A percentile compares a stretch with the other conserved stretches of the same genome.
Evolutionary conservation across 2,888 invertebrate species (phyloP).

Genomic region (Heliconius ismenius): DNA sequence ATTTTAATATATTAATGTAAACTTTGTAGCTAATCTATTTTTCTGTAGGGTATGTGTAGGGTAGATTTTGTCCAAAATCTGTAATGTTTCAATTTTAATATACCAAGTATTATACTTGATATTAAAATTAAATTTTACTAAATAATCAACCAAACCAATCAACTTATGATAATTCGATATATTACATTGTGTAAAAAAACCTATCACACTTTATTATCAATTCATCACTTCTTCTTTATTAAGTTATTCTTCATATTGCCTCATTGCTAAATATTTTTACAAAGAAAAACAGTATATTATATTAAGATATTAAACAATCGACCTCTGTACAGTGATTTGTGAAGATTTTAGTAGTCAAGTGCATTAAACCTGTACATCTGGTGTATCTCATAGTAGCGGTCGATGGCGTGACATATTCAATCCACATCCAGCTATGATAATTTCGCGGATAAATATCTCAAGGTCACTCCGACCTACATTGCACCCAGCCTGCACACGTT

Average conservation of each 20-base stretch:
- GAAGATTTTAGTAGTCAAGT: constrained; percentile 20
- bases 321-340: not conserved
- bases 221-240: not conserved
- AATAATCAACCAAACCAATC: not conserved
- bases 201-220: not conserved
- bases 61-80: not conserved
- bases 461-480: constrained; percentile 36
- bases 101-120: not conserved
- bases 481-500: constrained; percentile 26
- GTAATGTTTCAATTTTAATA: not conserved
- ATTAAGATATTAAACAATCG: not conserved
- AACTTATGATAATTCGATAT: not conserved
- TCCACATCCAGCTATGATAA: constrained; percentile 28
- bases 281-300: not conserved
- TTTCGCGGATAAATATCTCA: constrained; percentile 28
- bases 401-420: constrained; percentile 21
- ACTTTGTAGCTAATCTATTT: no score
- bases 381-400: constrained; percentile 10
- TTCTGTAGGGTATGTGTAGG: no score
- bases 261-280: not conserved
- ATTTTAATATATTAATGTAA: no score
- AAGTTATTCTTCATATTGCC: not conserved
- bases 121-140: not conserved
- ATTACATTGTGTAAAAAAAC: not conserved
- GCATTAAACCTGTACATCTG: constrained; percentile 26